These are phyloP conservation scores for Tetragonula carbonaria DNA, from an alignment of 2,888 invertebrate species.

Conservation along the genomic window DNA sequence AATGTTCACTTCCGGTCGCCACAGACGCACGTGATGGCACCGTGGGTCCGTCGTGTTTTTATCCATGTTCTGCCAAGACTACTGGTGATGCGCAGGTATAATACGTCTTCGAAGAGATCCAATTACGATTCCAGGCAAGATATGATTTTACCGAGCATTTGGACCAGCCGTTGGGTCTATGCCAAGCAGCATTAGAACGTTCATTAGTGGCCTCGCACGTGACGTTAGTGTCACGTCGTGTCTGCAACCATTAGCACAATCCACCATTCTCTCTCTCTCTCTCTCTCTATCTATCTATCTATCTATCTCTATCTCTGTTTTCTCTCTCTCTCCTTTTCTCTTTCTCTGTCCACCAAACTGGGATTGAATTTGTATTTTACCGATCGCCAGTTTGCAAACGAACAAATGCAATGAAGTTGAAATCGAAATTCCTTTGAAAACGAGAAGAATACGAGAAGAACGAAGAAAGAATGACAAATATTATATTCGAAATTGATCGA, in stretches of 20 bases:
- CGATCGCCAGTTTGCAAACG: not conserved
- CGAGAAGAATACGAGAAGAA: not conserved
- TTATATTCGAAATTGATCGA: not conserved
- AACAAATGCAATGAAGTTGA: not conserved
- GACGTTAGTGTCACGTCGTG: constrained; percentile 63
- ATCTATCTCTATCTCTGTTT: no score
- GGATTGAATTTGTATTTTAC: constrained; percentile 15
- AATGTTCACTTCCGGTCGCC: constrained; percentile 99
- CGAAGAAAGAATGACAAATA: not conserved
- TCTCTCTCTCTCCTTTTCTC: constrained; percentile 7
- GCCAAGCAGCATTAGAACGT: constrained; percentile 67
- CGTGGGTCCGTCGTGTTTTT: constrained; percentile 97
- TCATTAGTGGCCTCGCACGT: constrained; percentile 63
- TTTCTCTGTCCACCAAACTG: constrained; percentile 9
- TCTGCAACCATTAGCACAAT: constrained; percentile 62
- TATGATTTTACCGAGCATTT: constrained; percentile 67
- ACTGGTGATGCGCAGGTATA: constrained; percentile 93
- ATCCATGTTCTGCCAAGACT: constrained; percentile 97
- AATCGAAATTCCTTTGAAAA: not conserved
- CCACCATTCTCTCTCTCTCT: not conserved
- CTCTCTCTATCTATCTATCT: not conserved
- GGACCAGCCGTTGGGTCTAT: constrained; percentile 56
- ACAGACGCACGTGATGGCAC: constrained; percentile 98
- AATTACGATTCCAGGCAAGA: constrained; percentile 72
- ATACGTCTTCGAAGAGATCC: constrained; percentile 71